phyloP scores from a whole-genome alignment of 2,888 invertebrate genomes.

The Lasioglossum marginatum region DNA sequence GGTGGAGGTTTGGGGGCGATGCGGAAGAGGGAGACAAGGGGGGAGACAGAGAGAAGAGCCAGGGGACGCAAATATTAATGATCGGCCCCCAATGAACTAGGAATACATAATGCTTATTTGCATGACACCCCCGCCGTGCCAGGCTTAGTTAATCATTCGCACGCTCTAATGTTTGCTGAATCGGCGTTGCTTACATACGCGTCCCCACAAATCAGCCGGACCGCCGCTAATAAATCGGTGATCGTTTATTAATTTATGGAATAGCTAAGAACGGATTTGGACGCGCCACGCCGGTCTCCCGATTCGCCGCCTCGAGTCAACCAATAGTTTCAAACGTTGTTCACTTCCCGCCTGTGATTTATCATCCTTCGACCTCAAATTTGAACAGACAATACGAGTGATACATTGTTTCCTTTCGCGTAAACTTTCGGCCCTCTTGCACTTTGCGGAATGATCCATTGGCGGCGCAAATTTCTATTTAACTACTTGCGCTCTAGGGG shows the following conservation, averaged over 20 bases:
- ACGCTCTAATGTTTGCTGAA: constrained; percentile 72
- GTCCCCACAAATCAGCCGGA: constrained; percentile 61
- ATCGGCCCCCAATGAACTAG: constrained; percentile 74
- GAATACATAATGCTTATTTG: constrained; percentile 75
- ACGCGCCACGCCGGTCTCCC: not conserved
- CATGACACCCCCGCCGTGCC: constrained; percentile 65
- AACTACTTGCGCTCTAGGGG: not conserved
- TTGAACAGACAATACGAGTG: not conserved
- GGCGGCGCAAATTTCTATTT: not conserved
- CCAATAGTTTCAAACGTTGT: not conserved
- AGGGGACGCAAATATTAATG: constrained; percentile 72
- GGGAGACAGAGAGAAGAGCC: constrained; percentile 13
- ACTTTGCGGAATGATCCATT: not conserved
- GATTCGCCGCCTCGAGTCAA: not conserved
- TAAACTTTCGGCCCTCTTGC: not conserved
- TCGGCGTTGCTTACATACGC: constrained; percentile 63
- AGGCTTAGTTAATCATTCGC: constrained; percentile 73
- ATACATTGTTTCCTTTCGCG: constrained; percentile 2
- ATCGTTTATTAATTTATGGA: constrained; percentile 58
- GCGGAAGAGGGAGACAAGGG: not conserved
- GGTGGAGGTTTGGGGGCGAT: not conserved
- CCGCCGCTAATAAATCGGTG: constrained; percentile 62
- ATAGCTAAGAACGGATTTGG: constrained; percentile 33
- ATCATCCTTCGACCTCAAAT: not conserved
- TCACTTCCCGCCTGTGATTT: not conserved